phyloP scores from a whole-genome alignment of 2,797 vertebrate species.

The Anabas testudineus region DNA sequence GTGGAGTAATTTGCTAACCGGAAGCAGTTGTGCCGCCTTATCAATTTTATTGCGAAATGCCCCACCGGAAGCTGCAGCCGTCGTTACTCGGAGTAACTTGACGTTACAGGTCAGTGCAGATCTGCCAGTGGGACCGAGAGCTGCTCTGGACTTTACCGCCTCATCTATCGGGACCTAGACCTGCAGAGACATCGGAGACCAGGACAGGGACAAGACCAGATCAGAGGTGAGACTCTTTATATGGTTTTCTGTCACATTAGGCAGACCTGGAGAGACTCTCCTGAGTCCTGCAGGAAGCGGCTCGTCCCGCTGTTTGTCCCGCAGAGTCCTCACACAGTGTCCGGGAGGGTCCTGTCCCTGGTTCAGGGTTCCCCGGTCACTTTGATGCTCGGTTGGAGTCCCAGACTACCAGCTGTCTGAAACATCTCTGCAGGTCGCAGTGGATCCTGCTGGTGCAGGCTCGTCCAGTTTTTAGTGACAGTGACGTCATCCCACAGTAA shows the following conservation, averaged over 20 bases:
- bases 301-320: background rate
- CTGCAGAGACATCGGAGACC: background rate
- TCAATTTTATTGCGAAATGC: slow-evolving; percentile 31
- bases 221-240: slow-evolving; percentile 43
- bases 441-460: too few species aligned
- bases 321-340: background rate
- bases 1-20: background rate
- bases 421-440: too few species aligned
- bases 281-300: slow-evolving; percentile 10
- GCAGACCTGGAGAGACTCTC: background rate
- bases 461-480: too few species aligned
- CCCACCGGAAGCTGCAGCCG: background rate
- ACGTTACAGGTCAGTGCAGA: background rate
- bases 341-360: too few species aligned
- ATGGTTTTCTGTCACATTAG: background rate
- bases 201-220: background rate
- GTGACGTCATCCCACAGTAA: too few species aligned
- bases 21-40: background rate
- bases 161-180: background rate
- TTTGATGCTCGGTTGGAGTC: too few species aligned
- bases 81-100: background rate
- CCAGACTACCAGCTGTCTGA: too few species aligned
- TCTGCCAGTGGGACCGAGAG: background rate
- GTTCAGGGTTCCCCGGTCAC: background rate
- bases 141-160: background rate